Percentiles rank a stretch among this genome's conserved stretches.
These are phyloP conservation scores for Mythimna ferrago DNA, from an alignment of 2,888 invertebrate species.

Conservation along the genomic window DNA sequence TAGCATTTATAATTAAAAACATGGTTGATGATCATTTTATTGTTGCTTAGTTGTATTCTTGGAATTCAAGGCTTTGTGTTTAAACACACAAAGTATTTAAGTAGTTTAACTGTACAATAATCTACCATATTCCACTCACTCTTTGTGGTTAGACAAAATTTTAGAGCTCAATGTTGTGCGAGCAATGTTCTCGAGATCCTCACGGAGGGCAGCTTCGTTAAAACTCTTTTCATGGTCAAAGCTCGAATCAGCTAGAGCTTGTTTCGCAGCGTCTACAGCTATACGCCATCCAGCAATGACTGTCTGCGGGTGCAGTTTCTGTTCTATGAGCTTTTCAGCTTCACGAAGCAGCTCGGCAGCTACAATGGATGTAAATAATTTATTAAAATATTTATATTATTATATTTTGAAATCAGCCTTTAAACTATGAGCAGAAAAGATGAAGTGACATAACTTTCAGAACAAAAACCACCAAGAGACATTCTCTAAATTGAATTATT, in stretches of 20 bases:
- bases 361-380: constrained; percentile 56
- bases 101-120: too few relatives aligned
- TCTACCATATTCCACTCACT: constrained; percentile 83
- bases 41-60: neutral
- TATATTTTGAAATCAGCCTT: too few relatives aligned
- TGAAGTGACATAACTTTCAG: too few relatives aligned
- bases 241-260: constrained; percentile 95
- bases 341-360: constrained; percentile 98
- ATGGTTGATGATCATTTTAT: neutral
- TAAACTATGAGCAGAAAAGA: too few relatives aligned
- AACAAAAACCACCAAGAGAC: too few relatives aligned
- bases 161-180: constrained; percentile 99
- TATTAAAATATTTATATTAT: neutral
- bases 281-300: constrained; percentile 99
- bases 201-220: constrained; percentile 94
- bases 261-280: constrained; percentile 95
- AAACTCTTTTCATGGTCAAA: constrained; percentile 94
- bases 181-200: constrained; percentile 98
- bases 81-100: too few relatives aligned
- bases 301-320: constrained; percentile 99
- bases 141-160: constrained; percentile 99
- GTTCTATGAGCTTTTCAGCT: constrained; percentile 97
- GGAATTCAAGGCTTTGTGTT: too few relatives aligned
- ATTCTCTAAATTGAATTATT: too few relatives aligned
- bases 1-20: neutral